Percentiles rank a stretch among this genome's conserved stretches.
Evolutionary conservation across 2,888 invertebrate genomes (phyloP).

Genomic region (Dascillus cervinus): DNA sequence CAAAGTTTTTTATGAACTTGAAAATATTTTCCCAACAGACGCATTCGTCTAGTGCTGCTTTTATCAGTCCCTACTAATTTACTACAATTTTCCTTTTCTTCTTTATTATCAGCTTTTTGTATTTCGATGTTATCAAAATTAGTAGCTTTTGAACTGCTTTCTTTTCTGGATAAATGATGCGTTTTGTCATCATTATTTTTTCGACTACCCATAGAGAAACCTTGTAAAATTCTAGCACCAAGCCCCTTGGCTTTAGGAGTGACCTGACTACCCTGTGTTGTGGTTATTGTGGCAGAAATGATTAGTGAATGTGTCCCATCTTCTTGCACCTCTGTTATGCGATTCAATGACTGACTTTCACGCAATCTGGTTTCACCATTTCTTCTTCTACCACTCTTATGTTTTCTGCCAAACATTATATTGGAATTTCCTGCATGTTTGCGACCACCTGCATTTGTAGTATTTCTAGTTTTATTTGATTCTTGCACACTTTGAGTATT

Average conservation of each 20-base stretch:
- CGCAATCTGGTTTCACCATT: slow-evolving; percentile 60
- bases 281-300: slow-evolving; percentile 32
- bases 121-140: slow-evolving; percentile 7
- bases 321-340: slow-evolving; percentile 81
- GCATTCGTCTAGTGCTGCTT: slow-evolving; percentile 46
- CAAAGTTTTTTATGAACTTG: slow-evolving; percentile 60
- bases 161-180: slow-evolving; percentile 24
- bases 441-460: slow-evolving; percentile 25
- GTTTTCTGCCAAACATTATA: slow-evolving; percentile 44
- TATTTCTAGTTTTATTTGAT: slow-evolving; percentile 25
- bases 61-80: slow-evolving; percentile 32
- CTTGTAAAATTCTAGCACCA: slow-evolving; percentile 44
- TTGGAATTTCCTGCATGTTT: slow-evolving; percentile 33
- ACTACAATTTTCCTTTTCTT: slow-evolving; percentile 29
- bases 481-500: slow-evolving; percentile 13
- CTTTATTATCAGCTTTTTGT: slow-evolving; percentile 12
- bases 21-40: slow-evolving; percentile 58
- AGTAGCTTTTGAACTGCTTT: slow-evolving; percentile 11
- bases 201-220: slow-evolving; percentile 20
- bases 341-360: slow-evolving; percentile 77
- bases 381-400: slow-evolving; percentile 49
- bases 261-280: slow-evolving; percentile 29
- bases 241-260: slow-evolving; percentile 45
- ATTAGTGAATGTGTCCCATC: slow-evolving; percentile 44
- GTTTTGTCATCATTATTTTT: slow-evolving; percentile 30